phyloP scores from a whole-genome alignment of 1,140 invertebrate genomes.

The Rhopalosiphum padi region DNA sequence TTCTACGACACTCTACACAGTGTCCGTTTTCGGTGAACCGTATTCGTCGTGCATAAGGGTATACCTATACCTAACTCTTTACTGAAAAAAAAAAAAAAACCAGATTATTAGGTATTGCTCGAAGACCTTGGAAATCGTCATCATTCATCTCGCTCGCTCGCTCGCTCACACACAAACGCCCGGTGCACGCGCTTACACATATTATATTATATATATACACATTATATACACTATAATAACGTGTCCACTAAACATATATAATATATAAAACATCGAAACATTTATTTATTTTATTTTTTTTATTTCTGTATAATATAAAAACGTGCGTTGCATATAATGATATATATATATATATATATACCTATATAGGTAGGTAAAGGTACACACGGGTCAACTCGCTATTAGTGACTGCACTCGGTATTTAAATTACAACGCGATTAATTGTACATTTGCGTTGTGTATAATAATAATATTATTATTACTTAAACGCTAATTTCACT shows the following conservation, averaged over 20 bases:
- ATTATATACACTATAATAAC: background rate
- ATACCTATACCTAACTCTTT: background rate
- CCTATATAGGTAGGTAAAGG: no score
- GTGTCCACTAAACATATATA: background rate
- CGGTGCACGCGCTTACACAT: background rate
- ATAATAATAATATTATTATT: background rate
- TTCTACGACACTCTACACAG: background rate
- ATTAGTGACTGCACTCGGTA: background rate
- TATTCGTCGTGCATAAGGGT: background rate
- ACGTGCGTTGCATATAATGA: background rate
- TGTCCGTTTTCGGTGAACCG: background rate
- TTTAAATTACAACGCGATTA: slow-evolving; percentile 22
- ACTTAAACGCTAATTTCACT: slow-evolving; percentile 15
- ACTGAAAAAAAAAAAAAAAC: background rate
- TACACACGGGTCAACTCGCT: background rate
- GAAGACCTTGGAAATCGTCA: slow-evolving; percentile 13
- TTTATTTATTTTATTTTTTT: background rate
- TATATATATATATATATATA: no score
- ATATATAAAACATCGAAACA: background rate
- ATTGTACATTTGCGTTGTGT: background rate
- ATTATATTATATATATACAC: no score
- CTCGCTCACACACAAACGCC: background rate
- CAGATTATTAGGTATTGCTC: background rate
- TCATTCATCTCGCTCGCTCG: background rate
- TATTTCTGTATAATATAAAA: background rate